Conservation (phyloP, 2,797 vertebrate species). For the Pelochelys cantorii region DNA sequence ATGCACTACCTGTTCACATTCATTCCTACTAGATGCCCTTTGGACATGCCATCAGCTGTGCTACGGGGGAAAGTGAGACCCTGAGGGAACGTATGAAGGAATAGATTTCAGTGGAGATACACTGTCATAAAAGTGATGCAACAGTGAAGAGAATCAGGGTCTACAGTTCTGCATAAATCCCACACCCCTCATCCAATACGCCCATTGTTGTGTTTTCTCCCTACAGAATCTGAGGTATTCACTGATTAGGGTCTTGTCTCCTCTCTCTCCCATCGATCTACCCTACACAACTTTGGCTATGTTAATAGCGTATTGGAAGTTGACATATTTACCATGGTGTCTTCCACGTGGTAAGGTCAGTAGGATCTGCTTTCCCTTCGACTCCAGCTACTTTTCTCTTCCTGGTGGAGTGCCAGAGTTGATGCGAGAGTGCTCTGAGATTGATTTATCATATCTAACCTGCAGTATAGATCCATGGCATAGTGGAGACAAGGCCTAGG, state of each 20-base stretch:
- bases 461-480: too few species aligned
- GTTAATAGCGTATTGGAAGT: too few species aligned
- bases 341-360: too few species aligned
- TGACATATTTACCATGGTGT: too few species aligned
- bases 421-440: too few species aligned
- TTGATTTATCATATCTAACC: too few species aligned
- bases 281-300: too few species aligned
- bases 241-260: neutral
- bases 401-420: too few species aligned
- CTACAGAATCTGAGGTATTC: neutral
- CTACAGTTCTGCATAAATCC: rapidly evolving
- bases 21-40: neutral
- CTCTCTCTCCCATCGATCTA: too few species aligned
- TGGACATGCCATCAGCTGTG: neutral
- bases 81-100: neutral
- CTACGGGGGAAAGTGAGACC: neutral
- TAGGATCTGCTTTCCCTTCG: too few species aligned
- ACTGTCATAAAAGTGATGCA: neutral
- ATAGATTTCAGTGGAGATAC: rapidly evolving
- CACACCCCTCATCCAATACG: neutral
- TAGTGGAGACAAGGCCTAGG: neutral
- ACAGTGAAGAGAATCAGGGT: rapidly evolving
- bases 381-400: too few species aligned
- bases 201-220: neutral
- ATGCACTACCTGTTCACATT: neutral